Base-by-base conservation (phyloP, 2,888 invertebrate genomes). In the Cremastinae sp. region DNA sequence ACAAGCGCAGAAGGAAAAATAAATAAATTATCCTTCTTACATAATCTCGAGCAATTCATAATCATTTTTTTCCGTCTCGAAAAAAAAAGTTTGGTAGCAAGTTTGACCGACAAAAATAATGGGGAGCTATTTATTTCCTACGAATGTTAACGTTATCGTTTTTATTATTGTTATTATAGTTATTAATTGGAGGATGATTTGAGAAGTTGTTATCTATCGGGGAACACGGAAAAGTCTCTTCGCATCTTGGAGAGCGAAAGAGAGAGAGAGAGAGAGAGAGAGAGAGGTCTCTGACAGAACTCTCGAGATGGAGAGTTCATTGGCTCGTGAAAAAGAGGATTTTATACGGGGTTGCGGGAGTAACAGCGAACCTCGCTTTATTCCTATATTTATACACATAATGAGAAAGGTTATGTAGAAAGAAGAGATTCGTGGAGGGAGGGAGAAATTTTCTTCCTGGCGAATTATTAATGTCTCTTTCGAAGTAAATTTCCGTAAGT, bases 381-480 rank as follows among this genome's bases (percentile, higher is more conserved):
- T 43, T 22, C 38, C 43, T 45, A 41, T 64, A 71, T 71, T 47
- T 47, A 64, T 56, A 34, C 34, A 38, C 3, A 18, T 56, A 68
- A 47, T 43, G 53, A 45, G 49, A 49, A 62, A 62, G 2, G 68
- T 22, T 20, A 34, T 18, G 41, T 36, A 53, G 54, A 58, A 34
- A 41, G 22, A 43, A 62, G 36, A 68, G 43, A 66, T 28, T 38
- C 20, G 34, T n/a, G 49, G 3, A 4, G 36, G 8, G 16, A 7
- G 56, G 18, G 20, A 36, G 43, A 38, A 59, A 51, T 14, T 18
- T 51, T n/a, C 53, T 70, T 66, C 41, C 66, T 36, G 38, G 62
- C 65, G 68, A 72, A 72, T 75, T 75, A 75, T 75, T 75, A 75
- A 75, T 75, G 75, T 75, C 68, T 72, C 72, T 75, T 75, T 72